Evolutionary conservation across 2,797 vertebrate species (phyloP).

Genomic region (Karalla daura): DNA sequence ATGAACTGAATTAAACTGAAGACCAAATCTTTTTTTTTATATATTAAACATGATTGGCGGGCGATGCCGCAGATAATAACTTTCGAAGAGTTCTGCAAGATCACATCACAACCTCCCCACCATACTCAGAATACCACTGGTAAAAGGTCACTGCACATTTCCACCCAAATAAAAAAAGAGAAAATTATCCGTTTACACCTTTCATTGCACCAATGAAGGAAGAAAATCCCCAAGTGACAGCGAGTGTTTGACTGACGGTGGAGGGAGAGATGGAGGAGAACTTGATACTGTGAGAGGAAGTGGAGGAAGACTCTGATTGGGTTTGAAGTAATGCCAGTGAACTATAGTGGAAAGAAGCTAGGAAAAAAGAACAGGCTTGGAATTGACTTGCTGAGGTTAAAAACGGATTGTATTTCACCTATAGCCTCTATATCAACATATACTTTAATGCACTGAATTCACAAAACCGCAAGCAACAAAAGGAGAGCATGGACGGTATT

Average conservation of each 20-base stretch:
- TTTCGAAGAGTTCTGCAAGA: too few species aligned
- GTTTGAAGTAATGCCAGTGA: constrained; percentile 32
- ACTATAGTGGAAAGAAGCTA: background rate
- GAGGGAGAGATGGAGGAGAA: constrained; percentile 37
- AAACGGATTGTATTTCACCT: background rate
- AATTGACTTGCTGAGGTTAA: background rate
- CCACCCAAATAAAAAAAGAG: constrained; percentile 10
- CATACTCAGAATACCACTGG: background rate
- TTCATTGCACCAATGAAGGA: constrained; percentile 26
- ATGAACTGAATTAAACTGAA: too few species aligned
- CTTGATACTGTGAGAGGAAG: constrained; percentile 40
- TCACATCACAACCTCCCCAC: constrained; percentile 1
- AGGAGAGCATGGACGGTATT: background rate
- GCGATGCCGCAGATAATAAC: too few species aligned
- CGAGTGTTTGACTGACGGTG: constrained; percentile 10
- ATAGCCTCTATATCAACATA: background rate
- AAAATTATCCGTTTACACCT: constrained; percentile 14
- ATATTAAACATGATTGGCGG: too few species aligned
- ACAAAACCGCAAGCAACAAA: constrained; percentile 2
- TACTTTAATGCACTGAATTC: background rate
- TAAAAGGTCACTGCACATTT: constrained; percentile 2
- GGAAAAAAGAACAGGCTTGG: background rate
- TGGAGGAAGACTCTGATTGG: constrained; percentile 6
- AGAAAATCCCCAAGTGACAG: constrained; percentile 8
- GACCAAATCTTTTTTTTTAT: too few species aligned